Conservation (phyloP, 2,888 invertebrate species). For the Tipula confusa region DNA sequence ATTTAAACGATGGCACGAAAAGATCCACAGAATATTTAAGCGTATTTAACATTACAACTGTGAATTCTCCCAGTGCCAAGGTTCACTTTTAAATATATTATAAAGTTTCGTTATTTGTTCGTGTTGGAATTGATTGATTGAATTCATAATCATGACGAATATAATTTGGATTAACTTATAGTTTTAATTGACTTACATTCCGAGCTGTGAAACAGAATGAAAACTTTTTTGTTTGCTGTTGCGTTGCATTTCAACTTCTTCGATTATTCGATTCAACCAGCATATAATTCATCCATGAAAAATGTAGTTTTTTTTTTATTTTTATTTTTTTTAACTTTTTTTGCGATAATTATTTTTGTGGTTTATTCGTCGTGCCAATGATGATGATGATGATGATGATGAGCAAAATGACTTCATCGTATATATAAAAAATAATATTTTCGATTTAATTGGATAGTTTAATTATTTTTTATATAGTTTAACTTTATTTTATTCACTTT, state of each 20-base stretch:
- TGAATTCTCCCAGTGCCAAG: conserved; percentile 54
- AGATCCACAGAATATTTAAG: conserved; percentile 49
- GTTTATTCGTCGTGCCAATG: not conserved
- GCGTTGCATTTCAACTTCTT: not conserved
- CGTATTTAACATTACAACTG: conserved; percentile 42
- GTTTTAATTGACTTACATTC: not conserved
- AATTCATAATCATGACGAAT: not conserved
- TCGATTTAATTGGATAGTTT: not conserved
- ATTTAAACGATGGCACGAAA: conserved; percentile 51
- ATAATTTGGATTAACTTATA: not conserved
- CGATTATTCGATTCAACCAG: not conserved
- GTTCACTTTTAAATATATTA: conserved; percentile 37
- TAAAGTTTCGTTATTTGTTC: no score
- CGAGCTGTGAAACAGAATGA: no score
- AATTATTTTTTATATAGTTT: not conserved
- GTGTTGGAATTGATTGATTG: no score
- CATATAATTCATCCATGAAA: not conserved
- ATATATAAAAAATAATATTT: not conserved
- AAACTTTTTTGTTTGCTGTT: not conserved
- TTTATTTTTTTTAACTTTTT: not conserved
- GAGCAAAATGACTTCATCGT: conserved; percentile 13
- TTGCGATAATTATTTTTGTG: not conserved
- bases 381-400: no score
- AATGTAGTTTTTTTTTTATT: not conserved
- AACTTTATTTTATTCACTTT: no score